Base-by-base conservation (phyloP, 2,888 invertebrate genomes). In the Meiosimyza platycephala region DNA sequence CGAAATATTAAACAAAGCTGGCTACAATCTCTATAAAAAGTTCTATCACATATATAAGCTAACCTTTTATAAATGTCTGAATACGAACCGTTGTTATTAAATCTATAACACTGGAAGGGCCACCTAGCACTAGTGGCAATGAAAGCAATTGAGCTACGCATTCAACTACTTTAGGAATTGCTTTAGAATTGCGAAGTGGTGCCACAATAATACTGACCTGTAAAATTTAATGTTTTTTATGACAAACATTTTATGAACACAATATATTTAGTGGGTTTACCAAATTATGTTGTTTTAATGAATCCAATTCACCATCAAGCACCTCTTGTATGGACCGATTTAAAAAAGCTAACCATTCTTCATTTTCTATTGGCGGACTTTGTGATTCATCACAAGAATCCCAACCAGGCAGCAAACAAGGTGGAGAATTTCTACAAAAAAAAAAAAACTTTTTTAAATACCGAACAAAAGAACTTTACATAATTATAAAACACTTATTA, bases 321-420 rank as follows among this genome's bases (percentile, higher is more conserved):
- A 94, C 90, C 88, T 95, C 96, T 83, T 93, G 93, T 85, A 95
- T 94, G 16, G 94, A 93, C 13, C 92, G 91, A 80, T 93, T 92
- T 1, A 96, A 86, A 85, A 95, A 96, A 1, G 93, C 95, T 76
- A 94, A 89, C 95, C 95, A 95, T 86, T 96, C 95, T 76, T 95
- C 95, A 77, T 93, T 91, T 85, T 95, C 95, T 74, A 95, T 93
- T 4, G 93, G 92, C 3, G 90, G 89, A 59, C 90, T 90, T 80
- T 90, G 89, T 0, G 87, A 87, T 77, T 89, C 89, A 78, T 89
- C 89, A 71, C 87, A 86, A 1, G 88, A 87, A 73, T 88, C 87
- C 87, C 87, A 87, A 13, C 86, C 87, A 1, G 87, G 87, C 72
- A 86, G 74, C 13, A 86, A 75, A 66, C 85, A 84, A 0, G 86